These are phyloP conservation scores for Hemicordylus capensis DNA, from an alignment of 2,113 vertebrate species.

Conservation along the genomic window DNA sequence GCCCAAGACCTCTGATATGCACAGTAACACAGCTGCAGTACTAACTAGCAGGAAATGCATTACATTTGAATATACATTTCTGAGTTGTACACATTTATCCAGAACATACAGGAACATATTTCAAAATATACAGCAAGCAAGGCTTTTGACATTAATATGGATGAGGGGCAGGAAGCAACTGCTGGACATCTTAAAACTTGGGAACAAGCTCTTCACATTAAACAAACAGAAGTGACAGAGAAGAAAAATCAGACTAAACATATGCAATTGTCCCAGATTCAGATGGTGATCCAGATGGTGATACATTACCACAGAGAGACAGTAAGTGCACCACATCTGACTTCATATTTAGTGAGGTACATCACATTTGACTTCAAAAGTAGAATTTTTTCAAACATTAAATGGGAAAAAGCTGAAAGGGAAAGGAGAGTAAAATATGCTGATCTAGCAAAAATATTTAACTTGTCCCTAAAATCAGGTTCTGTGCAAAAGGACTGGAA, in stretches of 20 bases:
- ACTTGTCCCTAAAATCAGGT: neutral
- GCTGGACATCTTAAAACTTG: rapidly evolving
- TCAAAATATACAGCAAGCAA: neutral
- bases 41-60: conserved; percentile 28
- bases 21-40: conserved; percentile 31
- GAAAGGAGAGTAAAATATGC: too few species aligned
- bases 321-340: neutral
- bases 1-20: conserved; percentile 48
- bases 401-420: too few species aligned
- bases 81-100: conserved; percentile 11
- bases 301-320: neutral
- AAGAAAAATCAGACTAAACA: neutral
- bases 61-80: too few species aligned
- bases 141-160: neutral
- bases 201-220: conserved; percentile 6
- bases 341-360: too few species aligned
- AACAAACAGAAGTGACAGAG: neutral
- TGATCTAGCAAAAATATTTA: too few species aligned
- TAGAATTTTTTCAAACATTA: too few species aligned
- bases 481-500: neutral
- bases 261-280: neutral
- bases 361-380: too few species aligned
- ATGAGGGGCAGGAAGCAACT: neutral
- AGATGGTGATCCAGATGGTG: neutral
- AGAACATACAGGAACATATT: conserved; percentile 3